Evolutionary conservation across 2,888 invertebrate genomes (phyloP).

Genomic region (Eugnorisma glareosa): DNA sequence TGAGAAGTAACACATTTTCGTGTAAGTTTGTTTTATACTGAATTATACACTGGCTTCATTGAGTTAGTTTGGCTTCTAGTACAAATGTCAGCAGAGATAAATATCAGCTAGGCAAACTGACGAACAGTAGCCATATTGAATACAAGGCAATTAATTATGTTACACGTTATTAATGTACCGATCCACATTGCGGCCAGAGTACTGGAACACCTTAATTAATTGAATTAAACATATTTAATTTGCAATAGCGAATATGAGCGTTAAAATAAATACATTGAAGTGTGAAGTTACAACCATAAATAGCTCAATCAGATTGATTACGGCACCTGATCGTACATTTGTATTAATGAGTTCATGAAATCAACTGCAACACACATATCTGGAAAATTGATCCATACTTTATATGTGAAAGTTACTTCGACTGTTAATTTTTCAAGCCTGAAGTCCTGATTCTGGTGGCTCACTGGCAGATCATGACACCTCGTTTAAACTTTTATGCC

Average conservation of each 20-base stretch:
- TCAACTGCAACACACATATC: background rate
- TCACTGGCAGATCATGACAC: background rate
- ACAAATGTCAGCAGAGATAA: slow-evolving; percentile 25
- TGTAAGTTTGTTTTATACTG: background rate
- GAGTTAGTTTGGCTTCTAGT: background rate
- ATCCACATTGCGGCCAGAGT: slow-evolving; percentile 26
- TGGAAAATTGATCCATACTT: background rate
- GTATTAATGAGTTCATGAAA: background rate
- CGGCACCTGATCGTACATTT: background rate
- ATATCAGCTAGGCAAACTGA: slow-evolving; percentile 49
- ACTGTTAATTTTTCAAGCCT: background rate
- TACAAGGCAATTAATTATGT: slow-evolving; percentile 64
- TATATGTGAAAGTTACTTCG: background rate
- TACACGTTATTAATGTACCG: slow-evolving; percentile 47
- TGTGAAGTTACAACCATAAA: slow-evolving; percentile 3
- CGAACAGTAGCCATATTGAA: slow-evolving; percentile 66
- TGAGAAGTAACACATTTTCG: background rate
- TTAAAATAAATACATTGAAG: background rate
- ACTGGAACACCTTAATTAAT: slow-evolving; percentile 42
- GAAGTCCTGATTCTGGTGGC: background rate
- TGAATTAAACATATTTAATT: slow-evolving; percentile 31
- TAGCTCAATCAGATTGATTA: slow-evolving; percentile 10
- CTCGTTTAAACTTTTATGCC: background rate
- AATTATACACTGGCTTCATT: background rate
- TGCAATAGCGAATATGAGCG: background rate